A percentile compares a stretch with the other conserved stretches of the same genome.
These are phyloP conservation scores for Candoia aspera DNA, from an alignment of 2,113 vertebrate genomes.

Conservation along the genomic window DNA sequence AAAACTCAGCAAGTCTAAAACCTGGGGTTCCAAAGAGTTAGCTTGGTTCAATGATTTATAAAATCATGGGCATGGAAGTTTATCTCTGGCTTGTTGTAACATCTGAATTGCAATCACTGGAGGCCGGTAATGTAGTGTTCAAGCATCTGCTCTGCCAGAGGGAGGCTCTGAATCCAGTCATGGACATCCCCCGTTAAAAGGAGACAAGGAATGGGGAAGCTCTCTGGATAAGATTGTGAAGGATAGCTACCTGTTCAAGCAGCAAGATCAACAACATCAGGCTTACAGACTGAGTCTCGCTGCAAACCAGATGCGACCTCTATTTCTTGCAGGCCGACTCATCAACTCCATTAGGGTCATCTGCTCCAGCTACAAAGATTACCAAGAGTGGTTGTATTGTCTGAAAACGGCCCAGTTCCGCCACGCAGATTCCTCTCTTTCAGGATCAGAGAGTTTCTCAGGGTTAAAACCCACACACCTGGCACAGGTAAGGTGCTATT, in stretches of 20 bases:
- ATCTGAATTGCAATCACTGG: not conserved
- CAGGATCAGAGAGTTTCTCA: constrained; percentile 67
- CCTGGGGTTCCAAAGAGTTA: too few relatives aligned
- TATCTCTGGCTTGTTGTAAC: not conserved
- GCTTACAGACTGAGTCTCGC: not conserved
- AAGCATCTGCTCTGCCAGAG: not conserved
- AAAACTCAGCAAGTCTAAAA: not conserved
- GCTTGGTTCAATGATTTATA: too few relatives aligned
- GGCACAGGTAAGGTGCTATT: constrained; percentile 56
- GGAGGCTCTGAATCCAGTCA: not conserved
- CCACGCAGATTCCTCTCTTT: constrained; percentile 57
- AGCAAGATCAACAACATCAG: not conserved
- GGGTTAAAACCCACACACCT: constrained; percentile 44
- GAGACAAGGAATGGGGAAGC: not conserved
- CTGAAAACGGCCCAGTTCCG: constrained; percentile 64
- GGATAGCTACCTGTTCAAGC: not conserved
- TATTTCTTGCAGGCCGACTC: constrained; percentile 65
- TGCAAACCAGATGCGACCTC: fast-evolving
- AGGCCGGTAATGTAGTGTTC: too few relatives aligned
- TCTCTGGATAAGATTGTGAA: not conserved
- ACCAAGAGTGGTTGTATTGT: constrained; percentile 75
- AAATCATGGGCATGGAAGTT: not conserved
- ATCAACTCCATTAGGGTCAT: constrained; percentile 80
- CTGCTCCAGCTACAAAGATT: constrained; percentile 74
- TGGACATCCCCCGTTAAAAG: not conserved